Evolutionary conservation across 92 coral and sea anemone species (phyloP).

Genomic region (Scolanthus callimorphus): DNA sequence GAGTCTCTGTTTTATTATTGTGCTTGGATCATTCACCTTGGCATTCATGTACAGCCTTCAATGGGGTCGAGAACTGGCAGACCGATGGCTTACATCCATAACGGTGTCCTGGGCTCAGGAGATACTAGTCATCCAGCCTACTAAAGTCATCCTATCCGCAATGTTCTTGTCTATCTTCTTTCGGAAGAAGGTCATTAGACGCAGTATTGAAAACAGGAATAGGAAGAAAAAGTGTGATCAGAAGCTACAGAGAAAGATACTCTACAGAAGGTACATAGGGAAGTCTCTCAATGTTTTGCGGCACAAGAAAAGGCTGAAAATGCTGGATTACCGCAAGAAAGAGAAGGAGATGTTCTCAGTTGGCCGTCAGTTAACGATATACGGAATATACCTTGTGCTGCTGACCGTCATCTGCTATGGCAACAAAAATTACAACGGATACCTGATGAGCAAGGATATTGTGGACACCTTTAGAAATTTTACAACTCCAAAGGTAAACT

Average conservation of each 20-base stretch:
- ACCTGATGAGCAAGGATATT: slow-evolving; percentile 52
- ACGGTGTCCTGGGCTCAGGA: slow-evolving; percentile 70
- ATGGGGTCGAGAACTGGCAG: slow-evolving; percentile 75
- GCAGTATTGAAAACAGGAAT: too few relatives aligned
- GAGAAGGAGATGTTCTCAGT: slow-evolving; percentile 70
- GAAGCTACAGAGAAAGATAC: too few relatives aligned
- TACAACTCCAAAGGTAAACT: slow-evolving; percentile 51
- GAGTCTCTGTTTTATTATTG: slow-evolving; percentile 55
- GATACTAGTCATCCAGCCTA: slow-evolving; percentile 66
- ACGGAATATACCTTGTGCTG: slow-evolving; percentile 40
- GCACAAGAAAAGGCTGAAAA: too few relatives aligned
- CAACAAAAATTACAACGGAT: slow-evolving; percentile 58
- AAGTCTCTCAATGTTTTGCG: too few relatives aligned
- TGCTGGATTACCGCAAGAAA: slow-evolving; percentile 53
- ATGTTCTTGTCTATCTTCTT: slow-evolving; percentile 42
- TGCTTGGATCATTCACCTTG: slow-evolving; percentile 52
- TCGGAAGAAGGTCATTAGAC: too few relatives aligned
- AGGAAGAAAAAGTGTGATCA: too few relatives aligned
- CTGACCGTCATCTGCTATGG: slow-evolving; percentile 73
- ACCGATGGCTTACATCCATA: slow-evolving; percentile 82
- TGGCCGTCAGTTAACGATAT: slow-evolving; percentile 34
- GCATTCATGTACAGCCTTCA: slow-evolving; percentile 74
- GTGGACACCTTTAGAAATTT: slow-evolving; percentile 52
- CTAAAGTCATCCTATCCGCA: slow-evolving; percentile 59
- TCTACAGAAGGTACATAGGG: too few relatives aligned